Percentiles rank a stretch among this genome's conserved stretches.
These are phyloP conservation scores for Leptopilina myrica DNA, from an alignment of 2,888 invertebrate genomes.

Conservation along the genomic window DNA sequence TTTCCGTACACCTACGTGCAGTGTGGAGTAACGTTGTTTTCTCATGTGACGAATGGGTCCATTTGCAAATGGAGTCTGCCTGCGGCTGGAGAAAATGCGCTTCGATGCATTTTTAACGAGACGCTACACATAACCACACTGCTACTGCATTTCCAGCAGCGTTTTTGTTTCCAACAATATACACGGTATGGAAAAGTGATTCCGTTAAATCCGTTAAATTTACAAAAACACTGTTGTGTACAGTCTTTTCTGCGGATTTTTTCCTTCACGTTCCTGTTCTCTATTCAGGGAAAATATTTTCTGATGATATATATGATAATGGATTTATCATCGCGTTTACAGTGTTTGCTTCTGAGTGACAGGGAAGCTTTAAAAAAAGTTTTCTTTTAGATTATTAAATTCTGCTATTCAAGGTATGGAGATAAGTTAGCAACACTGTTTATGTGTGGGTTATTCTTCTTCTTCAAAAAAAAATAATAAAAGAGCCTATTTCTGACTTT, in stretches of 20 bases:
- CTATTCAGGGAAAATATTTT: background rate
- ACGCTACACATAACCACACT: constrained; percentile 44
- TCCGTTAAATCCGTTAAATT: constrained; percentile 11
- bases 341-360: too few species aligned
- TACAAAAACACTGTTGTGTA: background rate
- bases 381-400: too few species aligned
- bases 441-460: too few species aligned
- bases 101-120: constrained; percentile 62
- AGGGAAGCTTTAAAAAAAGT: too few species aligned
- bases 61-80: constrained; percentile 61
- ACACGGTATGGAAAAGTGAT: background rate
- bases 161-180: background rate
- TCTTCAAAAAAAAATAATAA: too few species aligned
- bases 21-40: constrained; percentile 55
- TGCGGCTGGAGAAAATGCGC: constrained; percentile 56
- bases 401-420: too few species aligned
- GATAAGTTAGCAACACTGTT: too few species aligned
- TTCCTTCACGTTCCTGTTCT: background rate
- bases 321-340: too few species aligned
- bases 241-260: too few species aligned
- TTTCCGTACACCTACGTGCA: background rate
- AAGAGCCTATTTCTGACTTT: too few species aligned
- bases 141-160: background rate
- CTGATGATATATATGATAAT: too few species aligned
- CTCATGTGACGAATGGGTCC: constrained; percentile 57